A percentile compares a stretch with the other conserved stretches of the same genome.
These are phyloP conservation scores for Tubulanus polymorphus DNA, from an alignment of 2,888 invertebrate species.

Conservation along the genomic window DNA sequence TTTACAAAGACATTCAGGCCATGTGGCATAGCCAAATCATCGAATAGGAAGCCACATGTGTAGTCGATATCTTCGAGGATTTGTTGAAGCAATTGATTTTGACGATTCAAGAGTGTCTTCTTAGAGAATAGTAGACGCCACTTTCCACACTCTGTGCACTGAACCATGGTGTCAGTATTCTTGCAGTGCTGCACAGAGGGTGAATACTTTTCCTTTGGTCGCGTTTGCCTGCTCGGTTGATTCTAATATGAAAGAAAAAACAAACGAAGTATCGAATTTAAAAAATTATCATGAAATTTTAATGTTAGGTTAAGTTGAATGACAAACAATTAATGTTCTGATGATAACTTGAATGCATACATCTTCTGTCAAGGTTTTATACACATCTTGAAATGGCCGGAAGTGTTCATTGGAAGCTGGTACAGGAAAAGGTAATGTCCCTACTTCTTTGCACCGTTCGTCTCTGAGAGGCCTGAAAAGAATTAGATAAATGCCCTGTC, in stretches of 20 bases:
- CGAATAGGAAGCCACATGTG: constrained; percentile 11
- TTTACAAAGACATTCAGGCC: constrained; percentile 12
- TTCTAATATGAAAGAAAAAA: constrained; percentile 4
- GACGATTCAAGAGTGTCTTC: constrained; percentile 9
- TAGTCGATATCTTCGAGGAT: constrained; percentile 9
- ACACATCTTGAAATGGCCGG: constrained; percentile 4
- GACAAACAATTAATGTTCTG: too few species aligned
- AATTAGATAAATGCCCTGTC: too few species aligned
- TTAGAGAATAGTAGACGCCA: constrained; percentile 9
- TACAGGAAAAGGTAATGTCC: constrained; percentile 6
- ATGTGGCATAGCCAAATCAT: constrained; percentile 10
- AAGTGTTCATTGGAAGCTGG: neutral
- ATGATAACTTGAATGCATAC: too few species aligned
- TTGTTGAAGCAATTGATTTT: constrained; percentile 4
- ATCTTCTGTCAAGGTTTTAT: constrained; percentile 6
- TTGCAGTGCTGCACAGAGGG: constrained; percentile 8
- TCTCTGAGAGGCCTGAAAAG: constrained; percentile 8
- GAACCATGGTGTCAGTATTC: constrained; percentile 9
- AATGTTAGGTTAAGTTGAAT: too few species aligned
- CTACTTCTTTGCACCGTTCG: constrained; percentile 8
- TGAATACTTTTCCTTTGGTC: constrained; percentile 6
- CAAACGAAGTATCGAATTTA: too few species aligned
- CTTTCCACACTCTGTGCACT: constrained; percentile 7
- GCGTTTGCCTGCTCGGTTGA: constrained; percentile 5
- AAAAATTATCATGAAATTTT: too few species aligned